phyloP scores from a whole-genome alignment of 1,140 invertebrate species.

The Dreissena rostriformis region DNA sequence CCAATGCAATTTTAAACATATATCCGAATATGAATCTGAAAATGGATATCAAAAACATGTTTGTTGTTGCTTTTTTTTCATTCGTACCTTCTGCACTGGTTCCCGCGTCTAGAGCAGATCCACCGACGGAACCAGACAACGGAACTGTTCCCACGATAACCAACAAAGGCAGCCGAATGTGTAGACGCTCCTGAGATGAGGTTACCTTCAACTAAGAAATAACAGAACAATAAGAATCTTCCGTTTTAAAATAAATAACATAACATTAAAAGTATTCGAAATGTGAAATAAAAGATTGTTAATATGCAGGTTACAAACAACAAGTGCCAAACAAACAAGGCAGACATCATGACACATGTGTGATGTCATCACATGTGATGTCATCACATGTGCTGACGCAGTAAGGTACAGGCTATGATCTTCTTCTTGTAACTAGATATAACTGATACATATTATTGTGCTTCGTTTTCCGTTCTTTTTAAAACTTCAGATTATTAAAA shows the following conservation, averaged over 20 bases:
- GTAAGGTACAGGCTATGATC: too few species aligned
- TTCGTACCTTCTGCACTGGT: too few species aligned
- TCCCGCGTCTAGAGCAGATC: too few species aligned
- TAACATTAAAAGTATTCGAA: not conserved
- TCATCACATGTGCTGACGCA: not conserved
- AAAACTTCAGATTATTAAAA: too few species aligned
- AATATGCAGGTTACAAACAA: not conserved
- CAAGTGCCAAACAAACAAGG: not conserved
- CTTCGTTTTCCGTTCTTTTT: too few species aligned
- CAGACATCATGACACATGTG: not conserved
- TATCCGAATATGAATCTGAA: too few species aligned
- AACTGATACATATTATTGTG: too few species aligned
- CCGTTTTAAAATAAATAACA: not conserved
- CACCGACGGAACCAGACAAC: not conserved
- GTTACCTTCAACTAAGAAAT: slow-evolving; percentile 21
- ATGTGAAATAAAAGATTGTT: not conserved
- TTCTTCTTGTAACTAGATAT: too few species aligned
- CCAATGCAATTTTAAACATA: too few species aligned
- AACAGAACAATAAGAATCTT: not conserved
- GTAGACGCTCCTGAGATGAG: slow-evolving; percentile 3
- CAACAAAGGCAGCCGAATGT: slow-evolving; percentile 31
- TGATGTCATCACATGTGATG: not conserved
- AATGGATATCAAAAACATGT: too few species aligned
- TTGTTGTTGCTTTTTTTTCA: too few species aligned
- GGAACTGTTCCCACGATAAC: slow-evolving; percentile 41